Evolutionary conservation across 1,140 invertebrate species (phyloP).

Genomic region (Hylaeus volcanicus): DNA sequence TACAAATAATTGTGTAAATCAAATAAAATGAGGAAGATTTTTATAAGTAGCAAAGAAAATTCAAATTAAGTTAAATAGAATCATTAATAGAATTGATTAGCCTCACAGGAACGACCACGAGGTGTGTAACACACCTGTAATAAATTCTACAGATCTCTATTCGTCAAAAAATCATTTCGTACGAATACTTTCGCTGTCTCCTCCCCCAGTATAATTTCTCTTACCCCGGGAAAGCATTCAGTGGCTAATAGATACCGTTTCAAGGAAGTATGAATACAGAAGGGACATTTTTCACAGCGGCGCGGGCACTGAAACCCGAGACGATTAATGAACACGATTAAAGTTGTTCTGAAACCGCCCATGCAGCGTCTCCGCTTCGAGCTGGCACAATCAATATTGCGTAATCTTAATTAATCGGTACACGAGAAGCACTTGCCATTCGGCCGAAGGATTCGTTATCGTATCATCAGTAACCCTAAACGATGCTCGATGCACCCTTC

Average conservation of each 20-base stretch:
- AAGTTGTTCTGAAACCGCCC: neutral
- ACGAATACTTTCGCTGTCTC: too few relatives aligned
- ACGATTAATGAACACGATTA: conserved; percentile 38
- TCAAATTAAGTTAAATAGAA: too few relatives aligned
- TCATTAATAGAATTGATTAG: too few relatives aligned
- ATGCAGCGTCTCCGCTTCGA: neutral
- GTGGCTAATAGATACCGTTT: neutral
- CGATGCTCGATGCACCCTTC: neutral
- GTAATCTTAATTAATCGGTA: conserved; percentile 10
- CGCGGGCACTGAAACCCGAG: neutral
- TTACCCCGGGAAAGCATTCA: neutral
- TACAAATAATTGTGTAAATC: too few relatives aligned
- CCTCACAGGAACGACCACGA: too few relatives aligned
- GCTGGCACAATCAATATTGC: neutral
- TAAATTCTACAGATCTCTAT: too few relatives aligned
- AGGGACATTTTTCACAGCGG: neutral
- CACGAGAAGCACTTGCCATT: neutral
- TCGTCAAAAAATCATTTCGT: too few relatives aligned
- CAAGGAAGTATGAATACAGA: neutral
- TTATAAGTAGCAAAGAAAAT: too few relatives aligned
- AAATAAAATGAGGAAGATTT: too few relatives aligned
- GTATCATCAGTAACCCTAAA: neutral
- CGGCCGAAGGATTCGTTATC: too few relatives aligned
- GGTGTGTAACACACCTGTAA: too few relatives aligned
- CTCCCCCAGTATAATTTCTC: too few relatives aligned